phyloP scores from a whole-genome alignment of 2,888 invertebrate species.

The Melieria picta region DNA sequence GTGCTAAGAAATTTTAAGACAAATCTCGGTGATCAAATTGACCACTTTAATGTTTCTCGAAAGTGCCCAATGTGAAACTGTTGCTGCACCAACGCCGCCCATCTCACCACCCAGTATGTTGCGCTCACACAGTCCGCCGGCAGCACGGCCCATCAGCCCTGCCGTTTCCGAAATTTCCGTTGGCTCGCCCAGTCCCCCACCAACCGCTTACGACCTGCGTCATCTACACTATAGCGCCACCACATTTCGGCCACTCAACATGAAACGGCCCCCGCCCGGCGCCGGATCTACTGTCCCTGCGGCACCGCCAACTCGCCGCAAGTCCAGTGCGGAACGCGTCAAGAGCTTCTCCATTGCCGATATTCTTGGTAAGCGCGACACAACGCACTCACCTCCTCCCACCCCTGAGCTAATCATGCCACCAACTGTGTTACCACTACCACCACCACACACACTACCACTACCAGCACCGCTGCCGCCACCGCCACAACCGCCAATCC shows the following conservation, averaged over 20 bases:
- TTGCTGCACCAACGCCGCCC: neutral
- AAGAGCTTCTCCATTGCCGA: constrained; percentile 93
- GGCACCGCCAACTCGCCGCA: constrained; percentile 38
- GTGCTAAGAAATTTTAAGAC: too few species aligned
- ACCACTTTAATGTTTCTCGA: neutral
- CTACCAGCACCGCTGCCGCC: constrained; percentile 12
- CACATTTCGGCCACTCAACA: constrained; percentile 72
- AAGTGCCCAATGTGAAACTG: neutral
- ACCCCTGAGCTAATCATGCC: constrained; percentile 26
- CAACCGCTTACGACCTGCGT: constrained; percentile 54
- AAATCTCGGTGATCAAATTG: too few species aligned
- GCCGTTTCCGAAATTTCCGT: constrained; percentile 66
- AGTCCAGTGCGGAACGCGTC: constrained; percentile 73
- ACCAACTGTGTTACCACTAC: constrained; percentile 1
- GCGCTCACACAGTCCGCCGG: constrained; percentile 58
- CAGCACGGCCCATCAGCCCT: constrained; percentile 54
- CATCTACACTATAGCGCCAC: constrained; percentile 68
- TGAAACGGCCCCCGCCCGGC: constrained; percentile 49
- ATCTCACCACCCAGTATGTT: constrained; percentile 49
- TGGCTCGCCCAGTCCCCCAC: constrained; percentile 65
- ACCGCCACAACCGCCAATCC: constrained; percentile 6
- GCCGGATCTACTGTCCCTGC: constrained; percentile 1
- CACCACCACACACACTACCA: constrained; percentile 29
- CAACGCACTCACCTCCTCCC: constrained; percentile 1
- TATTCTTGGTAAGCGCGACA: constrained; percentile 79